phyloP scores from a whole-genome alignment of 2,888 invertebrate genomes.

The Candidula unifasciata region DNA sequence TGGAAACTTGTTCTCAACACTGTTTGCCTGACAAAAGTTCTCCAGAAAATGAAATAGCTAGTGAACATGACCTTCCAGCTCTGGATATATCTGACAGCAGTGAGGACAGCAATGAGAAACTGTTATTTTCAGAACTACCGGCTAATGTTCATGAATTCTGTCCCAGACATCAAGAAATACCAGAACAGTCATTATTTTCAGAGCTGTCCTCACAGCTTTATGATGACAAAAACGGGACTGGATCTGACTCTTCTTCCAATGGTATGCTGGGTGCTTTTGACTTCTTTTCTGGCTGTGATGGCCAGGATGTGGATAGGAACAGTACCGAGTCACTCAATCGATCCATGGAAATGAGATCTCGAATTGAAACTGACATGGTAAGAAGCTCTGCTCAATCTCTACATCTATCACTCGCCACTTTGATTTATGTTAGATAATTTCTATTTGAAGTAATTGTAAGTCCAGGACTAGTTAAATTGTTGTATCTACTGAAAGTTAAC shows the following conservation, averaged over 20 bases:
- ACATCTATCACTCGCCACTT: neutral
- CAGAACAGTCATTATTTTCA: slow-evolving; percentile 45
- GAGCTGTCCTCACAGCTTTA: slow-evolving; percentile 41
- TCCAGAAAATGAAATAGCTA: neutral
- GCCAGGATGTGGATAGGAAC: slow-evolving; percentile 34
- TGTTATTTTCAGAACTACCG: slow-evolving; percentile 35
- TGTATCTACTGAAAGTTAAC: neutral
- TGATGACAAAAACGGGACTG: slow-evolving; percentile 26
- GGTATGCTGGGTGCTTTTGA: slow-evolving; percentile 47
- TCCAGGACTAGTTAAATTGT: no score
- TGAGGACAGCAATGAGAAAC: slow-evolving; percentile 10
- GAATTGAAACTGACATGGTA: slow-evolving; percentile 46
- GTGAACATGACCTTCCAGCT: neutral
- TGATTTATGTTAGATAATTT: neutral
- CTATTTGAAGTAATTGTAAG: neutral
- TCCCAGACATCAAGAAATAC: neutral
- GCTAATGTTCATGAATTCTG: slow-evolving; percentile 1
- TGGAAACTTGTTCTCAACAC: neutral
- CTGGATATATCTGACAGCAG: neutral
- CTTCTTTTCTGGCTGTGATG: slow-evolving; percentile 32
- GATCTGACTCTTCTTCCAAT: slow-evolving; percentile 40
- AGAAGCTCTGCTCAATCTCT: slow-evolving; percentile 57
- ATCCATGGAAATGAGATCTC: slow-evolving; percentile 39
- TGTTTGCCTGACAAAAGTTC: slow-evolving; percentile 4
- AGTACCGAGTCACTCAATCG: slow-evolving; percentile 41